Evolutionary conservation across 2,797 vertebrate species (phyloP), one percentile per base, ranked within the genome.

Genomic region (Sebastes hubbsi): DNA sequence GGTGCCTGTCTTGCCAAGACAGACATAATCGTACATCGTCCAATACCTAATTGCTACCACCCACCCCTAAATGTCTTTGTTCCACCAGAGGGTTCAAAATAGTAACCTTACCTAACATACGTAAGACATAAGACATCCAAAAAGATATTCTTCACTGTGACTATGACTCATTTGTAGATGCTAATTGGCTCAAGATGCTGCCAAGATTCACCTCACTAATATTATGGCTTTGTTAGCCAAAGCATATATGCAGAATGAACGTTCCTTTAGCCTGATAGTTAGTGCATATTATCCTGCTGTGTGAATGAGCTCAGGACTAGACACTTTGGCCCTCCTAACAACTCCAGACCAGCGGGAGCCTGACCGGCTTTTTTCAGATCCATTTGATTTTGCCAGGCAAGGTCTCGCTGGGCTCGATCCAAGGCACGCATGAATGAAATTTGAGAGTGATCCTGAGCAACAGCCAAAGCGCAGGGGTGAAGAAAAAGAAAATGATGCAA

Each of bases 341-440:
- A 75, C 56, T 68, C 61, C 8, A 77, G 59, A 74, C 58, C 60
- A 58, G 34, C 8, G 3, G 63, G 71, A 82, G 63, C 62, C 54
- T 24, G 49, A 46, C 22, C 8, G 54, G 60, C 22, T 67, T 34
- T 72, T 79, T 78, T 72, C 18, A 52, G 27, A 63, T 36, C 32
- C 3, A 18, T 75, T 30, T 72, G 20, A 67, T 78, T 84, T 73
- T 32, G 42, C 56, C 73, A 54, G 18, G 10, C n/a, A 16, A 25
- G 32, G 27, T 68, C 65, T 80, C 12, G 0, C 32, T 14, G 74
- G 25, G 52, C 29, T 56, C 16, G n/a, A n/a, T 72, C 42, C 22
- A 20, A 65, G 68, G 76, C 67, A 66, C 1, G 20, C 60, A 52
- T 69, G 36, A 77, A 78, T 79, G 81, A 84, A 83, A 82, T 24